Base-by-base conservation (phyloP, 2,888 invertebrate genomes). In the Drosophila melanosoma region DNA sequence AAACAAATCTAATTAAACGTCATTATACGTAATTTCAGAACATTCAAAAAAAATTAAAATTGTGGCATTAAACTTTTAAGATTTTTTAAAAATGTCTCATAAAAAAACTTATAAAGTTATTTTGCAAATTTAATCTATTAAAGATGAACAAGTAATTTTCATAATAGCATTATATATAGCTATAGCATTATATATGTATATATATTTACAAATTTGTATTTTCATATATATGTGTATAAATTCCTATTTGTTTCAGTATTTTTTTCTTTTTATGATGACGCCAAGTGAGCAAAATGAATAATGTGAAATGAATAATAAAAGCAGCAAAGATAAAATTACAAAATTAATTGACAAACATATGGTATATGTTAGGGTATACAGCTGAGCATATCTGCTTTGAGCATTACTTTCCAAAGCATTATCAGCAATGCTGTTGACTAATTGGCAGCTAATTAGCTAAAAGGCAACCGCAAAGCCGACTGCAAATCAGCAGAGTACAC, bases 391-490 rank as follows among this genome's bases (percentile, higher is more conserved):
- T 53, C 33, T 35, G 29, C 33, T 45, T 6, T 12, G 12, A 29
- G 20, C n/a, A 51, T 61, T 52, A 48, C 35, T 26, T 38, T 36
- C 69, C n/a, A 45, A 45, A 23, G 15, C 45, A 48, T 57, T 57
- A 49, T 68, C 67, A 26, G 54, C 63, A 66, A 36, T 52, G 48
- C 58, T 51, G 35, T 35, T 56, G 69, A 26, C 86, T 87, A 83
- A 87, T 87, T 87, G 66, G 42, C 35, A 69, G 70, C 71, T 87
- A 76, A 78, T 76, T 76, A 77, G 73, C 63, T 59, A n/a, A 62
- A 52, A 65, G 29, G n/a, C 53, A 60, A 35, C 48, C 45, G 12
- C 48, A 15, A 54, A 35, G 54, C 35, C n/a, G 33, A 48, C 52
- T 79, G 80, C 58, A 77, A 75, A 77, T 69, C 57, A 69, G 36